Conservation (phyloP, 2,888 invertebrate genomes). For the Teleogryllus oceanicus region DNA sequence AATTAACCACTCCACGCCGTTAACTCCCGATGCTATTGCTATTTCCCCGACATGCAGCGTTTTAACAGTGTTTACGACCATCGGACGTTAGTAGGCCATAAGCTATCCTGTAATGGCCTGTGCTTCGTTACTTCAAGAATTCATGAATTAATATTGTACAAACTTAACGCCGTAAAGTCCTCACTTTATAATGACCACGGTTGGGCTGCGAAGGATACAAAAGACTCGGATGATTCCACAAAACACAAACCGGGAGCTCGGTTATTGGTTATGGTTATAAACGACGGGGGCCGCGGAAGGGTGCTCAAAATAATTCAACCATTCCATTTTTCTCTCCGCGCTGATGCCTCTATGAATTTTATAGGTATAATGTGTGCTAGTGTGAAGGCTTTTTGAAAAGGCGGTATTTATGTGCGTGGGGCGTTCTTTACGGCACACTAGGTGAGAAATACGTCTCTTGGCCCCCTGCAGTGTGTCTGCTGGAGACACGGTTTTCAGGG, state of each 20-base stretch:
- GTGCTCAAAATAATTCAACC: not conserved
- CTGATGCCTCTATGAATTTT: conserved; percentile 18
- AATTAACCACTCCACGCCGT: not conserved
- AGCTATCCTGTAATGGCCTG: conserved; percentile 9
- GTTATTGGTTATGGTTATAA: conserved; percentile 18
- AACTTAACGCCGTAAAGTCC: conserved; percentile 10
- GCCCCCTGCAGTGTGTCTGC: not conserved
- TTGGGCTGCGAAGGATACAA: not conserved
- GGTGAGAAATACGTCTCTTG: not conserved
- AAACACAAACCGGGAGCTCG: not conserved
- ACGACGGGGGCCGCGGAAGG: not conserved
- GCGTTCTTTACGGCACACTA: not conserved
- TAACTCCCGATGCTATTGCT: conserved; percentile 18
- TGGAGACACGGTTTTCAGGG: not conserved
- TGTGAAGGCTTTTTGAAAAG: conserved; percentile 18
- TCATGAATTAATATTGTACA: conserved; percentile 18
- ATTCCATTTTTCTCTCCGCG: not conserved
- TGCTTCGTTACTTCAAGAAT: conserved; percentile 18
- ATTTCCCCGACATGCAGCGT: conserved; percentile 18
- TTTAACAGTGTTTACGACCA: conserved; percentile 2
- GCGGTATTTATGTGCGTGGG: not conserved
- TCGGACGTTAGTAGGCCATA: conserved; percentile 18
- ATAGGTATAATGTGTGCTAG: not conserved
- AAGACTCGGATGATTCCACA: not conserved
- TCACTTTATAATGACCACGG: conserved; percentile 18